Evolutionary conservation across 2,113 vertebrate genomes (phyloP), one percentile per base, ranked within the genome.

Genomic region (Odontesthes bonariensis): DNA sequence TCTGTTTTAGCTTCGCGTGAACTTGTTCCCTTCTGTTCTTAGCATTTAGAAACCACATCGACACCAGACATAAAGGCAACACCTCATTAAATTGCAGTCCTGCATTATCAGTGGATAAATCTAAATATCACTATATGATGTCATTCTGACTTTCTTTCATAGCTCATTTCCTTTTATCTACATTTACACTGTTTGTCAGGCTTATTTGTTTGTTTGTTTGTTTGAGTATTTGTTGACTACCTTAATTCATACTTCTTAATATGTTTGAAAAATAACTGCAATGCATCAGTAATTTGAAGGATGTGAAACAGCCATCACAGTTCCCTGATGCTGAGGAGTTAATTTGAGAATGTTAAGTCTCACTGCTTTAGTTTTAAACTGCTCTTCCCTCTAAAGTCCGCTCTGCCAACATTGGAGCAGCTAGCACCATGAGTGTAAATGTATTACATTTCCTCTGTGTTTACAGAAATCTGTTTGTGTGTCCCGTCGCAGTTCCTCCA

Each of bases 401-500:
- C 23, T 20, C 8, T 49, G 5, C 22, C 13, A 5, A 22, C 17
- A 9, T 20, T 4, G 63, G 9, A 17, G 27, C 53, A 1, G 40
- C 54, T 11, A 3, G 20, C 17, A 14, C 38, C 31, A 0, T 31
- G 19, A 35, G 13, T 60, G 46, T 5, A 2, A 17, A n/a, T 8
- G 2, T 49, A 5, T 19, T 51, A 7, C 11, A 55, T 67, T 49
- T 5, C 33, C 33, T n/a, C 13, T 17, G 42, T 73, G 83, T 85
- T 87, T 31, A 86, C 66, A 16, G 31, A 64, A 27, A 13, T 33
- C 0, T 76, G 54, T 87, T 14, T 82, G 47, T 75, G 52, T 80
- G 38, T 79, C 57, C 32, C 57, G 51, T 83, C 88, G 35, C n/a
- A 99, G 97, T 99, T 77, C 98, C 97, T 9, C 98, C 98, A 8